Percentiles rank a stretch among this genome's conserved stretches.
These are phyloP conservation scores for Drosophila lacicola DNA, from an alignment of 2,888 invertebrate genomes.

Conservation along the genomic window DNA sequence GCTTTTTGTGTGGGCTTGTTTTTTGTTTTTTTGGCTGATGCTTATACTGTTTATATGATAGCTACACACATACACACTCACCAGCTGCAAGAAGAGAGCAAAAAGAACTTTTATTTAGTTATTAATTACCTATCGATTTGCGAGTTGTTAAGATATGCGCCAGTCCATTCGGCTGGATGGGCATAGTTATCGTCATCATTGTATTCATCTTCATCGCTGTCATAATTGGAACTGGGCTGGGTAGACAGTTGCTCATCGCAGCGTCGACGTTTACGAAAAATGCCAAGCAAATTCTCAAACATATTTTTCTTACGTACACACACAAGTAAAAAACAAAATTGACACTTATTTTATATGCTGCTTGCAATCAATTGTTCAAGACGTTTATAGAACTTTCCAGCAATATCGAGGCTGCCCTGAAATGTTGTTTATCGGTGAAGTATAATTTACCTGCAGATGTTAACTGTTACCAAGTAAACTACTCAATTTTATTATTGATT, in stretches of 20 bases:
- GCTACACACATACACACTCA: slow-evolving; percentile 43
- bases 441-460: slow-evolving; percentile 41
- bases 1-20: slow-evolving; percentile 64
- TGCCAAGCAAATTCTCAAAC: slow-evolving; percentile 81
- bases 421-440: slow-evolving; percentile 22
- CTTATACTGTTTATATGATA: slow-evolving; percentile 46
- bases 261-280: slow-evolving; percentile 82
- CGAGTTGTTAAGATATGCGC: slow-evolving; percentile 41
- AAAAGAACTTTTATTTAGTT: slow-evolving; percentile 55
- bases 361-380: slow-evolving; percentile 11
- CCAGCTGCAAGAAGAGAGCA: slow-evolving; percentile 71
- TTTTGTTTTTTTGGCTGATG: slow-evolving; percentile 30
- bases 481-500: slow-evolving; percentile 24
- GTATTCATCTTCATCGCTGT: slow-evolving; percentile 31
- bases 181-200: slow-evolving; percentile 36
- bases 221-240: slow-evolving; percentile 18
- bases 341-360: slow-evolving; percentile 9
- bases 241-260: slow-evolving; percentile 56
- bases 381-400: slow-evolving; percentile 52
- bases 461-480: slow-evolving; percentile 25
- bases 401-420: slow-evolving; percentile 24
- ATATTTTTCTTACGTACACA: slow-evolving; percentile 50
- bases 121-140: slow-evolving; percentile 76
- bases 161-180: slow-evolving; percentile 36
- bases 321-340: slow-evolving; percentile 37